Evolutionary conservation across 2,888 invertebrate genomes (phyloP).

Genomic region (Drosophila anomalata): DNA sequence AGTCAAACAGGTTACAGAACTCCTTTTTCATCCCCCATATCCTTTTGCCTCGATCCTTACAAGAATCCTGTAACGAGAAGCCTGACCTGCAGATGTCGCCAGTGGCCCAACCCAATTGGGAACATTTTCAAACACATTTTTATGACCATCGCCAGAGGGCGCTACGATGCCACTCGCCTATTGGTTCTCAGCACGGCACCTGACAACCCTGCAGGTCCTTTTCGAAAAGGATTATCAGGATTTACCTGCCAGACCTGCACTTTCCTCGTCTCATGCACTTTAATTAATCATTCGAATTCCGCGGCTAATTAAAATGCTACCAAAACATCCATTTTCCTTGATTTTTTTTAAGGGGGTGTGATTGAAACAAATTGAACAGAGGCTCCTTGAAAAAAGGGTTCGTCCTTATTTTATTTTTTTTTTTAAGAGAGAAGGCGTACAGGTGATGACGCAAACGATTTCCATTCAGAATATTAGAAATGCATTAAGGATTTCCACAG

Average conservation of each 20-base stretch:
- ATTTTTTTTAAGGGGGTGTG: constrained; percentile 37
- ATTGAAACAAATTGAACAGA: constrained; percentile 25
- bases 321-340: constrained; percentile 54
- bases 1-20: neutral
- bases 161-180: constrained; percentile 25
- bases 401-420: neutral
- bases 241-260: constrained; percentile 35
- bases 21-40: neutral
- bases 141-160: constrained; percentile 49
- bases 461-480: constrained; percentile 64
- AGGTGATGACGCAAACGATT: constrained; percentile 79
- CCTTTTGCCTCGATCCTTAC: neutral
- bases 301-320: constrained; percentile 75
- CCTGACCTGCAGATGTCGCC: constrained; percentile 56
- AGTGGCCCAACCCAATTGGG: constrained; percentile 45
- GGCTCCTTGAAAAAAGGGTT: constrained; percentile 1
- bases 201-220: constrained; percentile 40
- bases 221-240: neutral
- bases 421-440: constrained; percentile 64
- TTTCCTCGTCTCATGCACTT: constrained; percentile 62
- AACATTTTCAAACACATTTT: neutral
- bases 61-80: constrained; percentile 10
- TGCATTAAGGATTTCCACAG: constrained; percentile 63
- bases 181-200: neutral
- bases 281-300: constrained; percentile 66